Evolutionary conservation across 1,140 invertebrate genomes (phyloP).

Genomic region (Drosophila aff.): DNA sequence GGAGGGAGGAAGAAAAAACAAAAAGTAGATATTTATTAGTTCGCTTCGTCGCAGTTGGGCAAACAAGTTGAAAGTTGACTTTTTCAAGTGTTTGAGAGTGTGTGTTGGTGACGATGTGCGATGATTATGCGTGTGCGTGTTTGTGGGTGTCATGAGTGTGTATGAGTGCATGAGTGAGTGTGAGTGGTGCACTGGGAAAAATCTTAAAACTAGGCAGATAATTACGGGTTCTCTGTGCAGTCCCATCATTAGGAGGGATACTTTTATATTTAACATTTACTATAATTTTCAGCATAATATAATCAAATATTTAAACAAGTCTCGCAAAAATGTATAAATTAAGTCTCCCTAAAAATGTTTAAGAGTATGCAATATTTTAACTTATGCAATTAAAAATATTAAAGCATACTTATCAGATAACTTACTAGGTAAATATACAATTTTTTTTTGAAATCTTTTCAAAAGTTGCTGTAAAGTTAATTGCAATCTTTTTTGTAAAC

Average conservation of each 20-base stretch:
- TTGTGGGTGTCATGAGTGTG: slow-evolving; percentile 39
- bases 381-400: background rate
- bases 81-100: slow-evolving; percentile 41
- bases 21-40: slow-evolving; percentile 82
- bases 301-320: background rate
- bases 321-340: too few species aligned
- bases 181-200: slow-evolving; percentile 19
- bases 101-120: slow-evolving; percentile 33
- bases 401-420: background rate
- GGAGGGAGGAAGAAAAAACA: slow-evolving; percentile 37
- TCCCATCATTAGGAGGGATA: background rate
- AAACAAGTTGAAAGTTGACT: slow-evolving; percentile 75
- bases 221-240: too few species aligned
- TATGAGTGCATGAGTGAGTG: slow-evolving; percentile 21
- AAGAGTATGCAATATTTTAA: background rate
- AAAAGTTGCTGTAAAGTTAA: too few species aligned
- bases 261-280: background rate
- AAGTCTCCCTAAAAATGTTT: too few species aligned
- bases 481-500: background rate
- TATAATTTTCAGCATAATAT: background rate
- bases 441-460: background rate
- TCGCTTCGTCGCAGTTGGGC: slow-evolving; percentile 78
- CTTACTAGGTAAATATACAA: background rate
- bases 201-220: background rate
- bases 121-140: slow-evolving; percentile 43